phyloP scores from a whole-genome alignment of 2,888 invertebrate species.

The Phoenoteleia sp. region DNA sequence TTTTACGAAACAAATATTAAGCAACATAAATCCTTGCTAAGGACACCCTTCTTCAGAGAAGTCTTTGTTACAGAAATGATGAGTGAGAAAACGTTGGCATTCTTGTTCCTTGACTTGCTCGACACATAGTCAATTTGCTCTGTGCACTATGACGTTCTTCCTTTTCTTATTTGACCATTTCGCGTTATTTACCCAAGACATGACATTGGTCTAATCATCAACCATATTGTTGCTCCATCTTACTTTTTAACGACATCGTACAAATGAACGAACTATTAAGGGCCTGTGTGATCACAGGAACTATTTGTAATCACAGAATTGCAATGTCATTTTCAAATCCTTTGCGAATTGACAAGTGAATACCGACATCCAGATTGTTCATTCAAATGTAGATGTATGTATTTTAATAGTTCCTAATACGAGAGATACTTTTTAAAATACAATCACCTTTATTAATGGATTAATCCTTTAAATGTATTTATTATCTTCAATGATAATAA shows the following conservation, averaged over 20 bases:
- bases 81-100: slow-evolving; percentile 18
- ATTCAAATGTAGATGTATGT: slow-evolving; percentile 9
- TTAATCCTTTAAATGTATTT: no score
- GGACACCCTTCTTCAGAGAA: neutral
- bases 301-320: slow-evolving; percentile 71
- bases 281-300: no score
- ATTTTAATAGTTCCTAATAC: neutral
- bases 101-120: slow-evolving; percentile 21
- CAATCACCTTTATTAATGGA: no score
- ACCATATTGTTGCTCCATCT: slow-evolving; percentile 78
- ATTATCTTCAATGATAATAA: no score
- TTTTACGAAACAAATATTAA: no score
- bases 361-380: neutral
- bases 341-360: slow-evolving; percentile 13
- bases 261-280: slow-evolving; percentile 81
- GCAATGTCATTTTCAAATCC: slow-evolving; percentile 20
- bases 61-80: slow-evolving; percentile 28
- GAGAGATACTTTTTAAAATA: neutral
- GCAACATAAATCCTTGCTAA: no score
- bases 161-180: slow-evolving; percentile 47
- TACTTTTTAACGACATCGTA: slow-evolving; percentile 45
- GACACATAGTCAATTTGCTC: slow-evolving; percentile 71
- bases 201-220: slow-evolving; percentile 81
- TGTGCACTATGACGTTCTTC: slow-evolving; percentile 12
- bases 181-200: slow-evolving; percentile 53